phyloP scores from a whole-genome alignment of 2,888 invertebrate species.

The Eupithecia subfuscata region DNA sequence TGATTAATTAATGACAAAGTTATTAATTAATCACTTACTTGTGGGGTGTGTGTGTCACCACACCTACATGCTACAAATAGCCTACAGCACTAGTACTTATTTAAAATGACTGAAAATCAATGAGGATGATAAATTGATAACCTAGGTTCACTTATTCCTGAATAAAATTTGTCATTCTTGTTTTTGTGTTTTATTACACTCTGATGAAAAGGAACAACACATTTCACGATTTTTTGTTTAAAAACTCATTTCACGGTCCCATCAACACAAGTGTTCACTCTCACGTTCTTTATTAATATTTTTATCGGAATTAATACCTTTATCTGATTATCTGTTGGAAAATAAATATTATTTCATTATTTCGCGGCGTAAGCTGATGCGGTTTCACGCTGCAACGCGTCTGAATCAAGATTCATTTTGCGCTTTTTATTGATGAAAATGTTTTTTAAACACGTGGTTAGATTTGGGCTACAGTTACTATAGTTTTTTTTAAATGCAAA shows the following conservation, averaged over 20 bases:
- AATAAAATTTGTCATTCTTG: background rate
- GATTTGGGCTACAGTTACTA: background rate
- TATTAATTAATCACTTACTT: too few species aligned
- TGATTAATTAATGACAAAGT: too few species aligned
- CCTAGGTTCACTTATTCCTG: background rate
- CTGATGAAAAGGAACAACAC: background rate
- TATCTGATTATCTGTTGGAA: constrained; percentile 78
- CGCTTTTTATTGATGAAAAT: constrained; percentile 39
- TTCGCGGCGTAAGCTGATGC: constrained; percentile 71
- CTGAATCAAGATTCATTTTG: constrained; percentile 59
- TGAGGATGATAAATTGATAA: too few species aligned
- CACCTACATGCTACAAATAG: too few species aligned
- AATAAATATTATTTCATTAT: constrained; percentile 66
- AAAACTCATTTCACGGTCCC: constrained; percentile 31
- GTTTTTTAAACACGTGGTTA: constrained; percentile 37
- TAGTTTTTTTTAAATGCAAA: background rate
- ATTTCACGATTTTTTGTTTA: constrained; percentile 11
- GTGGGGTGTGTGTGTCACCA: too few species aligned
- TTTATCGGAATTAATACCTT: constrained; percentile 73
- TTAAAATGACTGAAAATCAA: too few species aligned
- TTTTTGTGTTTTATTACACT: background rate
- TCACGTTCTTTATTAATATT: constrained; percentile 62
- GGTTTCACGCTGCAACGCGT: constrained; percentile 65
- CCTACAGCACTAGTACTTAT: too few species aligned
- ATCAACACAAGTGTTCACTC: constrained; percentile 70